Evolutionary conservation across 64 coral and sea anemone genomes (phyloP).

Genomic region (Porites australiensis): DNA sequence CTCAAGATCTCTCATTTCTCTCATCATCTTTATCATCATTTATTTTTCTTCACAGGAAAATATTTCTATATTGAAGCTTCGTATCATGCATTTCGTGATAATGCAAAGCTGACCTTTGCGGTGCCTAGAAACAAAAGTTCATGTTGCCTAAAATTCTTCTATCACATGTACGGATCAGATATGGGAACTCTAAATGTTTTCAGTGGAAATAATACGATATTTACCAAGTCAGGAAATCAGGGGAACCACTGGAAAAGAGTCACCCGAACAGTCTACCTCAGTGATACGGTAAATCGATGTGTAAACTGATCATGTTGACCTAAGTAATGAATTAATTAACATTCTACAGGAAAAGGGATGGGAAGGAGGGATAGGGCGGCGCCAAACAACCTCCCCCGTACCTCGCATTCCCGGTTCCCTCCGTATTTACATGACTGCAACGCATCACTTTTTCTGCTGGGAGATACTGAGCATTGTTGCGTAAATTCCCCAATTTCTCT

Average conservation of each 20-base stretch:
- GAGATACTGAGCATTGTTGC: too few relatives aligned
- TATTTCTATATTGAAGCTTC: constrained; percentile 40
- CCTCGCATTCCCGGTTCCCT: too few relatives aligned
- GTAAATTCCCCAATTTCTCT: too few relatives aligned
- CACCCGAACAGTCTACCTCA: background rate
- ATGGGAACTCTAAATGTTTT: constrained; percentile 34
- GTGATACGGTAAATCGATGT: background rate
- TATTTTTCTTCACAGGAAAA: background rate
- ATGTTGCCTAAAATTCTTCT: constrained; percentile 32
- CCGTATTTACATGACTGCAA: too few relatives aligned
- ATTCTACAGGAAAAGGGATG: too few relatives aligned
- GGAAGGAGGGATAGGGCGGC: too few relatives aligned
- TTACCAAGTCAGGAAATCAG: constrained; percentile 22
- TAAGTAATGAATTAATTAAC: too few relatives aligned
- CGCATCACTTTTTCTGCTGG: too few relatives aligned
- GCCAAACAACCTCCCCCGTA: too few relatives aligned
- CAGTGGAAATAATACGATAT: constrained; percentile 31
- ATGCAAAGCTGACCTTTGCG: constrained; percentile 23
- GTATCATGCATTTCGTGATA: background rate
- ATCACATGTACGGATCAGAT: constrained; percentile 36
- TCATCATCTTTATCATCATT: background rate
- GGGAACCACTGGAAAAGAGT: constrained; percentile 37
- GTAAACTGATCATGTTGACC: background rate
- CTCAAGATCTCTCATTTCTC: background rate
- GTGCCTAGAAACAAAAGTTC: background rate